Evolutionary conservation across 2,888 invertebrate genomes (phyloP).

Genomic region (Portevinia maculata): DNA sequence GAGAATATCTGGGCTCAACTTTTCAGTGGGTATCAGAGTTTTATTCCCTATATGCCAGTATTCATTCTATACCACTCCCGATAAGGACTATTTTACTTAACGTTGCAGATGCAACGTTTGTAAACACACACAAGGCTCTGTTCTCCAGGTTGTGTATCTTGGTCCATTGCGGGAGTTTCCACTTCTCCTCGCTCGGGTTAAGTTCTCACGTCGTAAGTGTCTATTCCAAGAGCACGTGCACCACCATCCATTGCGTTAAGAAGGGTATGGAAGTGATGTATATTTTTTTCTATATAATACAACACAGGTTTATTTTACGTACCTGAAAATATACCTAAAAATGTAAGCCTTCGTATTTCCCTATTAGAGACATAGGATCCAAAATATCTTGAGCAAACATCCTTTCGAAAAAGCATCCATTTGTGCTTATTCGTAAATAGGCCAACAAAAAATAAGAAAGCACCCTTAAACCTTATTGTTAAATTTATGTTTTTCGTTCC

Average conservation of each 20-base stretch:
- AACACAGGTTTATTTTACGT: background rate
- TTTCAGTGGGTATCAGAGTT: slow-evolving; percentile 11
- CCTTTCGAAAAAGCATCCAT: slow-evolving; percentile 54
- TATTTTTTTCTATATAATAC: slow-evolving; percentile 12
- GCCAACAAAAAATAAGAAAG: slow-evolving; percentile 37
- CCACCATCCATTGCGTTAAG: background rate
- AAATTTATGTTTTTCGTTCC: slow-evolving; percentile 41
- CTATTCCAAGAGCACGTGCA: slow-evolving; percentile 66
- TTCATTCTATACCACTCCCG: background rate
- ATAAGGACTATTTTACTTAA: slow-evolving; percentile 39
- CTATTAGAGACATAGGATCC: slow-evolving; percentile 7
- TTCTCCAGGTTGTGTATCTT: background rate
- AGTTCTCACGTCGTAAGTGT: slow-evolving; percentile 71
- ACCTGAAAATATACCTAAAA: slow-evolving; percentile 23
- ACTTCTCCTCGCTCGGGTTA: slow-evolving; percentile 46
- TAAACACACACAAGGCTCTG: slow-evolving; percentile 19
- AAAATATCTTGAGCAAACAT: slow-evolving; percentile 26
- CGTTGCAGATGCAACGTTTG: slow-evolving; percentile 58
- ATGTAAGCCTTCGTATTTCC: slow-evolving; percentile 50
- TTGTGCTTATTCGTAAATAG: slow-evolving; percentile 38
- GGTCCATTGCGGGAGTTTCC: background rate
- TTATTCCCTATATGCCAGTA: background rate
- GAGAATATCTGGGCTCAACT: slow-evolving; percentile 51
- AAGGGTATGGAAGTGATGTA: background rate
- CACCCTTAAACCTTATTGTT: slow-evolving; percentile 43